Evolutionary conservation across 1,140 invertebrate genomes (phyloP).

Genomic region (Lepidurus apus): DNA sequence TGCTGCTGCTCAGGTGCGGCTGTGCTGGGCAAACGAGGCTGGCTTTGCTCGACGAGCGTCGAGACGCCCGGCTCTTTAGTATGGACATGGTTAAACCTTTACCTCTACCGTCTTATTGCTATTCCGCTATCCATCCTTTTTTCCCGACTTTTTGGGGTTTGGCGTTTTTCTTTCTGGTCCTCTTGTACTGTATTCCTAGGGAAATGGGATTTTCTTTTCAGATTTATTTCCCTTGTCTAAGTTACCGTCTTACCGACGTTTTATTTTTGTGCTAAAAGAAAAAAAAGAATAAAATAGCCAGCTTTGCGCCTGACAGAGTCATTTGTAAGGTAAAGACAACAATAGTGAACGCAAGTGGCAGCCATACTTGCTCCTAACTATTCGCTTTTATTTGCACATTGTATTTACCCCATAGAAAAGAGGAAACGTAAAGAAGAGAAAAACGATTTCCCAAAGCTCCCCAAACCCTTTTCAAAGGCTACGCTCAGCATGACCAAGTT

Average conservation of each 20-base stretch:
- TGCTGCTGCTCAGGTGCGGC: not conserved
- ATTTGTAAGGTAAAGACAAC: not conserved
- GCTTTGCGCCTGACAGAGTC: not conserved
- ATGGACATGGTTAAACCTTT: slow-evolving; percentile 8
- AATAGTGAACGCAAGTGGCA: not conserved
- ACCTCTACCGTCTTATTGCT: not conserved
- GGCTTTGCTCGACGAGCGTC: slow-evolving; percentile 3
- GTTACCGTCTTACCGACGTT: not conserved
- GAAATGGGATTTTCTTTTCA: not conserved
- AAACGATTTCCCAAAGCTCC: not conserved
- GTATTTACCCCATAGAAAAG: not conserved
- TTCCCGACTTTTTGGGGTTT: not conserved
- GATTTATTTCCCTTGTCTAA: not conserved
- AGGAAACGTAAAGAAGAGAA: not conserved
- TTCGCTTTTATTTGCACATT: not conserved
- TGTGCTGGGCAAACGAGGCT: slow-evolving; percentile 7
- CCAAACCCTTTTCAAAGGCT: not conserved
- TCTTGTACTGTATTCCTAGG: not conserved
- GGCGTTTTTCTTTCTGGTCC: not conserved
- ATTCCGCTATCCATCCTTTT: not conserved
- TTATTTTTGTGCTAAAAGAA: not conserved
- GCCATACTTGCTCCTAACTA: not conserved
- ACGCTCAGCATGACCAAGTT: slow-evolving; percentile 21
- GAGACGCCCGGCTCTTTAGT: not conserved
- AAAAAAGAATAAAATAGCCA: not conserved